Evolutionary conservation across 2,113 vertebrate genomes (phyloP), one percentile per base, ranked within the genome.

Genomic region (Parus major): DNA sequence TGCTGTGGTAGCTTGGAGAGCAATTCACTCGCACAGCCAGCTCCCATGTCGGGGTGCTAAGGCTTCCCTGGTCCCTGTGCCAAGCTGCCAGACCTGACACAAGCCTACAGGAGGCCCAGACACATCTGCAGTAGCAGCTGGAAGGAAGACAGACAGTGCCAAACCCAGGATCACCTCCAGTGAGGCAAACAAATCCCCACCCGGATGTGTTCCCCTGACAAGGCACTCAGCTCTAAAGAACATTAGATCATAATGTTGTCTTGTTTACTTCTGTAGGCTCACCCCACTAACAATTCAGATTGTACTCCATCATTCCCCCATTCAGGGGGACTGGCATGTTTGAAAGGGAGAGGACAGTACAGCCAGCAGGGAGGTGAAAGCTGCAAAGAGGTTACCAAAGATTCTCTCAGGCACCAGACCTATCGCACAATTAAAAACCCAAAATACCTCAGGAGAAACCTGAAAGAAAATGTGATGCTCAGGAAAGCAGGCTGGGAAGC

Each of bases 341-440:
- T 75, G 70, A 88, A 88, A 92, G 41, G 39, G 39, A 90, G 39
- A 92, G 33, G 39, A 56, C 9, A 55, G 44, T 3, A 23, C 55
- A 35, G 33, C 0, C 1, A 79, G 82, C 23, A 72, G 27, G 5
- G 16, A 91, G n/a, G 35, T 52, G 49, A 91, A 90, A 83, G 42
- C 35, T 92, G 33, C 14, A 83, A 77, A 53, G 23, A 73, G 66
- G n/a, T 59, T 16, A 63, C 15, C 9, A 41, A 36, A 59, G 15
- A 75, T 39, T n/a, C 44, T 17, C 29, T 41, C 18, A 52, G 75
- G 14, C 61, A 93, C 39, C 3, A 9, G 61, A 20, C 39, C 69
- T n/a, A 13, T 2, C 1, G 8, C 25, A 49, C 1, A 42, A 11
- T 20, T 73, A 11, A 46, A 68, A 1, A 8, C 27, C 21, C 55